Base-by-base conservation (phyloP, 1,140 invertebrate genomes). In the Propsilocerus akamusi region DNA sequence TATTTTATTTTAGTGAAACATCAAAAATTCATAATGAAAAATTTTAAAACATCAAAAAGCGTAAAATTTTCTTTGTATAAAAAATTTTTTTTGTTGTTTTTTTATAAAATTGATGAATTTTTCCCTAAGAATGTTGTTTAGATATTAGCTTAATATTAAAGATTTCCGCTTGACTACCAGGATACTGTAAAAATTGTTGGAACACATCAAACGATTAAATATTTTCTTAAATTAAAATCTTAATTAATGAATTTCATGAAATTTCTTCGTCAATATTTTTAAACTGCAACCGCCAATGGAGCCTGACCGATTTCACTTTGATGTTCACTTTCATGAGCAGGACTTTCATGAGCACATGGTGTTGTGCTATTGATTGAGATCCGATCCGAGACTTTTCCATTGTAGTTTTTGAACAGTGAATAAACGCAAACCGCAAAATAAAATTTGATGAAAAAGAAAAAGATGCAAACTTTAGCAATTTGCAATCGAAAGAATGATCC, bases 121-220 rank as follows among this genome's bases (percentile, higher is more conserved):
- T 17, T 41, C n/a, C n/a, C n/a, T n/a, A n/a, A 41, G 8, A 41
- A 37, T n/a, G 14, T 20, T 30, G 34, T 41, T 17, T 41, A 41
- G 22, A 17, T 41, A 41, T 41, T 41, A 41, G 8, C 11, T 41
- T 41, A 41, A 41, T 20, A 8, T 20, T 41, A 41, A 5, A n/a
- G n/a, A 41, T 41, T 41, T 41, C 34, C 34, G 34, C 34, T 17
- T 41, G 34, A 41, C 34, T 41, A 41, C 34, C 32, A 30, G n/a
- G 10, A 30, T 30, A 11, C 28, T 11, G n/a, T 30, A 30, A 30
- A 3, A 4, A 30, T 30, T n/a, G n/a, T 30, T n/a, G n/a, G n/a
- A n/a, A n/a, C n/a, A n/a, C n/a, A n/a, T n/a, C n/a, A n/a, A n/a
- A n/a, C n/a, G n/a, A n/a, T n/a, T n/a, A n/a, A n/a, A 4, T 30